Evolutionary conservation across 2,797 vertebrate species (phyloP).

Genomic region (Discoglossus pictus): DNA sequence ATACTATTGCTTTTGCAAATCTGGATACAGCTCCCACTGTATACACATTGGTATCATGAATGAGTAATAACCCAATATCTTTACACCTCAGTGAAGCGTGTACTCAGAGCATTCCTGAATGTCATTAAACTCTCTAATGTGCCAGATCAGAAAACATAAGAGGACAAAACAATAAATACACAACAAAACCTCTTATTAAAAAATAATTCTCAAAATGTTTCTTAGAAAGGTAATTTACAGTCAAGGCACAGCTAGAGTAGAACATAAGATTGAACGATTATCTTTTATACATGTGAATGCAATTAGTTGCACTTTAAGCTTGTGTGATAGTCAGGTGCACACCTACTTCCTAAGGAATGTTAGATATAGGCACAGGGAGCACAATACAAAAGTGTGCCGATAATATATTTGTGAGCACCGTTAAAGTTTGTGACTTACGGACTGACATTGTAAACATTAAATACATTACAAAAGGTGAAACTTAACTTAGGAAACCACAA

Average conservation of each 20-base stretch:
- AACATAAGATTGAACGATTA: conserved; percentile 62
- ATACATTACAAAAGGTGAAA: conserved; percentile 71
- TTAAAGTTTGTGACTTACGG: conserved; percentile 66
- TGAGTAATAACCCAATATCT: no score
- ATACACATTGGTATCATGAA: no score
- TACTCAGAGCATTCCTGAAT: no score
- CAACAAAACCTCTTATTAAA: conserved; percentile 6
- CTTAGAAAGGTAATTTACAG: conserved; percentile 33
- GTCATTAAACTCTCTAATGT: no score
- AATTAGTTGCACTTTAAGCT: conserved; percentile 47
- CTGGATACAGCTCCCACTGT: no score
- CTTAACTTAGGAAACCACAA: conserved; percentile 41
- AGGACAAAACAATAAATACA: not conserved
- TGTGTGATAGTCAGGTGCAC: conserved; percentile 69
- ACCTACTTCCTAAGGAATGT: conserved; percentile 75
- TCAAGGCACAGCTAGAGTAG: conserved; percentile 88
- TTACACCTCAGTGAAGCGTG: no score
- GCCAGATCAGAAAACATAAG: conserved; percentile 1
- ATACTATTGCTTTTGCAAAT: no score
- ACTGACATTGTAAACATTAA: conserved; percentile 65
- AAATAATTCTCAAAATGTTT: conserved; percentile 7
- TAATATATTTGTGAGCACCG: conserved; percentile 88
- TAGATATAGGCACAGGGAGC: conserved; percentile 80
- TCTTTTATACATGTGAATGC: conserved; percentile 2
- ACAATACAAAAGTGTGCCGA: conserved; percentile 63